Evolutionary conservation across 2,797 vertebrate genomes (phyloP), one percentile per base, ranked within the genome.

Genomic region (Hydrocynus forskahlii): DNA sequence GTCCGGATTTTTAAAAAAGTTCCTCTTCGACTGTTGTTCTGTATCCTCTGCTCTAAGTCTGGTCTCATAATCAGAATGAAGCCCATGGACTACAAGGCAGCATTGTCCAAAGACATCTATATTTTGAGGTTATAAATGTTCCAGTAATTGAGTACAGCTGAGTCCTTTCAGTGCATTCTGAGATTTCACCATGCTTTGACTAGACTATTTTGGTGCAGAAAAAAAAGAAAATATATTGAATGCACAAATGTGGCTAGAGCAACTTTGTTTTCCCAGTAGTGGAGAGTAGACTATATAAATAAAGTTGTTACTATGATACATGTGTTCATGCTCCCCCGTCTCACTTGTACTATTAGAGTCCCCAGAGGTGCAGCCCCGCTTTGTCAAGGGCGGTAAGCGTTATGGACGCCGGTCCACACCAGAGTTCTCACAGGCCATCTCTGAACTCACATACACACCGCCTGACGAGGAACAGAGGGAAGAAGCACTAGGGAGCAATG

Each of bases 321-420:
- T 79, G 16, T 38, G 9, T 73, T 73, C 50, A 35, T 63, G 8
- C 19, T 57, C 25, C 5, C 38, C 43, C 66, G 16, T 5, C 29
- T 70, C 17, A 1, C 25, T 25, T 43, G 40, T 50, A 0, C 21
- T 48, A 0, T 8, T 88, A 99, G 97, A 94, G 71, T 96, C 95
- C 14, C 92, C 93, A 0, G 96, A 97, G 88, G 96, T 95, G 0
- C 95, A 97, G 63, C 97, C 98, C 81, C 99, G 98, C 90, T 98
- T 98, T 48, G 95, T 99, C 85, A 96, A 95, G 85, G 97, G 96
- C 0, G 93, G 96, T 23, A 99, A 99, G 74, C 96, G 97, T 8
- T 99, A 99, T 0, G 98, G 97, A 48, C 95, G 98, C 3, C 94
- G 96, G 0, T 96, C 98, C 35, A 93, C 95, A 7, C 98, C 97